These are phyloP conservation scores for Rafetus swinhoei DNA, from an alignment of 2,113 vertebrate genomes.

Conservation along the genomic window DNA sequence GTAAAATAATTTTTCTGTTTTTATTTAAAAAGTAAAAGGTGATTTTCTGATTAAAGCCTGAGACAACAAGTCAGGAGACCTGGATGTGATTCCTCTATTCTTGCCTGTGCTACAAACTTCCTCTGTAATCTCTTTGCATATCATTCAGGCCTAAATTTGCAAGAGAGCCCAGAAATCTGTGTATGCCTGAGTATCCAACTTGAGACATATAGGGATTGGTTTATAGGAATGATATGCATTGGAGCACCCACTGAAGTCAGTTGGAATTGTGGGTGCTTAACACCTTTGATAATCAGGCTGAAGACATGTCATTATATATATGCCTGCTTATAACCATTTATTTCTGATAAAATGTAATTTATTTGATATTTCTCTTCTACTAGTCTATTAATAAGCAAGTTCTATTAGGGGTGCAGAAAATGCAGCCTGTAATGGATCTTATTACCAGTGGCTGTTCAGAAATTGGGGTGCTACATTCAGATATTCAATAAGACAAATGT, in stretches of 20 bases:
- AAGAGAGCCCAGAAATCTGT: neutral
- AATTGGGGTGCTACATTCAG: neutral
- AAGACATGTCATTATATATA: neutral
- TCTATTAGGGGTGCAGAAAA: neutral
- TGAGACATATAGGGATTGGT: neutral
- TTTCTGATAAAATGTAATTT: neutral
- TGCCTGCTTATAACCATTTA: neutral
- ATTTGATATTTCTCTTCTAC: neutral
- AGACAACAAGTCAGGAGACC: neutral
- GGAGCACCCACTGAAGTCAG: neutral
- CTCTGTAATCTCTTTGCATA: neutral
- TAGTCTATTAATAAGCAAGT: neutral
- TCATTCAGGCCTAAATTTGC: neutral
- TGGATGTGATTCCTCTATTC: neutral
- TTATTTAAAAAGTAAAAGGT: neutral
- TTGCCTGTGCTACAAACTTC: neutral
- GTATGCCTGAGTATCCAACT: neutral
- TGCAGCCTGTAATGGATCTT: neutral
- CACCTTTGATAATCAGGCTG: neutral
- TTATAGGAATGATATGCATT: neutral
- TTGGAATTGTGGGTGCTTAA: neutral
- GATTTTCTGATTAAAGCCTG: neutral
- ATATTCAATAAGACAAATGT: neutral
- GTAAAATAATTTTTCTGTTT: neutral
- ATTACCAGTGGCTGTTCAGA: neutral